A percentile compares a stretch with the other conserved stretches of the same genome.
phyloP scores from a whole-genome alignment of 2,888 invertebrate species.

The Ypsolopha scabrella region DNA sequence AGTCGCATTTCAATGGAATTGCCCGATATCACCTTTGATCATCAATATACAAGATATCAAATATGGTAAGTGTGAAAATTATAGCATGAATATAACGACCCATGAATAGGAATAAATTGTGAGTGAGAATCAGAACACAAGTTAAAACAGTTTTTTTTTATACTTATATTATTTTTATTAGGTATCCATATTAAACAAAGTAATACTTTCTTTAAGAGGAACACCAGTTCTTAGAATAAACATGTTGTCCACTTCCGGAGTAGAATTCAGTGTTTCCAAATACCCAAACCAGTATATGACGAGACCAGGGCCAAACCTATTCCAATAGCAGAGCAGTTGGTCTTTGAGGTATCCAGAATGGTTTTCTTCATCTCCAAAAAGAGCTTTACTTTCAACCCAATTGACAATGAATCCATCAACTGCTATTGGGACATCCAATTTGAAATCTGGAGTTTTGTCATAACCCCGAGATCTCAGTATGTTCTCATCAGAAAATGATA shows the following conservation, averaged over 20 bases:
- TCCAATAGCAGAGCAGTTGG: conserved; percentile 91
- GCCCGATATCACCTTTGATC: too few species aligned
- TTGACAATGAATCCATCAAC: conserved; percentile 88
- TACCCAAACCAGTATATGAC: conserved; percentile 98
- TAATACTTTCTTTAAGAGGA: conserved; percentile 60
- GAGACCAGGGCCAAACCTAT: conserved; percentile 93
- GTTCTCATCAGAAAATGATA: conserved; percentile 77
- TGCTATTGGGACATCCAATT: conserved; percentile 89
- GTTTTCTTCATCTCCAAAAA: conserved; percentile 88
- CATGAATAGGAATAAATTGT: too few species aligned
- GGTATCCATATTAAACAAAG: conserved; percentile 41
- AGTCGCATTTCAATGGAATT: too few species aligned
- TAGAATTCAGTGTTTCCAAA: conserved; percentile 75
- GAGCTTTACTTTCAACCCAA: conserved; percentile 97
- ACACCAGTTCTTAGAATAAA: conserved; percentile 68
- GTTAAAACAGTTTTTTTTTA: too few species aligned
- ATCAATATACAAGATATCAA: too few species aligned
- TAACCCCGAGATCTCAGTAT: conserved; percentile 85
- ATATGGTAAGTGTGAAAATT: too few species aligned
- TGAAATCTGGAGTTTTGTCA: conserved; percentile 96
- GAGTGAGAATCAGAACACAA: too few species aligned
- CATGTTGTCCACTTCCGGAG: conserved; percentile 75
- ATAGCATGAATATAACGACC: too few species aligned
- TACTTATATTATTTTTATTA: too few species aligned
- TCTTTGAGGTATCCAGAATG: conserved; percentile 86